Conservation (phyloP, 1,140 invertebrate genomes). For the Sarcophaga peregrina region DNA sequence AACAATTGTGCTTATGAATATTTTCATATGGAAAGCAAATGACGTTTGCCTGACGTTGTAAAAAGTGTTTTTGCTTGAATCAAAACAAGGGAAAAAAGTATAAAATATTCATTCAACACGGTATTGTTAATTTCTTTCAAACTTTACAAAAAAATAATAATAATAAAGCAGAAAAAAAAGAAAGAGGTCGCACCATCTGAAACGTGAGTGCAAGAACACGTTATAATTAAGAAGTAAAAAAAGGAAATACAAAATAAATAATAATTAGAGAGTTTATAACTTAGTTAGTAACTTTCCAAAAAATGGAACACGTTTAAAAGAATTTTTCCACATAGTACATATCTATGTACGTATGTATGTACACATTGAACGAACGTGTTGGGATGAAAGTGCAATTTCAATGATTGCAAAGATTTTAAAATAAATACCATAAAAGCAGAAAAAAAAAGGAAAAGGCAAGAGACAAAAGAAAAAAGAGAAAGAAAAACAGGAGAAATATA, state of each 20-base stretch:
- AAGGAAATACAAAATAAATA: slow-evolving; percentile 32
- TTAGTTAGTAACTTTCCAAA: slow-evolving; percentile 32
- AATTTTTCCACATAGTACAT: background rate
- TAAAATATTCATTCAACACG: background rate
- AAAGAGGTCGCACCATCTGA: slow-evolving; percentile 43
- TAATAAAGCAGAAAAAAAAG: slow-evolving; percentile 41
- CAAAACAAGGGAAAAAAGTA: slow-evolving; percentile 1
- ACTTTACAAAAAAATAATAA: slow-evolving; percentile 5
- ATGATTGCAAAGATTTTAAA: slow-evolving; percentile 24
- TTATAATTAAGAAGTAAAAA: slow-evolving; percentile 40
- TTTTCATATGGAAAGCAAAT: background rate
- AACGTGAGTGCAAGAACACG: slow-evolving; percentile 42
- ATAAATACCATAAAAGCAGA: slow-evolving; percentile 45
- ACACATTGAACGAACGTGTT: slow-evolving; percentile 40
- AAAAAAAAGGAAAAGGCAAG: slow-evolving; percentile 28
- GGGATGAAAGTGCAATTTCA: slow-evolving; percentile 34
- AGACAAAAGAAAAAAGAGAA: slow-evolving; percentile 31
- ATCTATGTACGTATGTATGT: slow-evolving; percentile 39
- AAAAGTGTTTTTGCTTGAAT: background rate
- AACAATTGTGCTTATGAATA: background rate
- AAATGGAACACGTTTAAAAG: slow-evolving; percentile 33
- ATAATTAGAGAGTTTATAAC: background rate
- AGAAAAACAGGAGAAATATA: no score
- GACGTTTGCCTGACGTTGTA: background rate
- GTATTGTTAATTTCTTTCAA: background rate